Base-by-base conservation (phyloP, 37 sponge, comb jelly and placozoan genomes). In the Crambe crambe region DNA sequence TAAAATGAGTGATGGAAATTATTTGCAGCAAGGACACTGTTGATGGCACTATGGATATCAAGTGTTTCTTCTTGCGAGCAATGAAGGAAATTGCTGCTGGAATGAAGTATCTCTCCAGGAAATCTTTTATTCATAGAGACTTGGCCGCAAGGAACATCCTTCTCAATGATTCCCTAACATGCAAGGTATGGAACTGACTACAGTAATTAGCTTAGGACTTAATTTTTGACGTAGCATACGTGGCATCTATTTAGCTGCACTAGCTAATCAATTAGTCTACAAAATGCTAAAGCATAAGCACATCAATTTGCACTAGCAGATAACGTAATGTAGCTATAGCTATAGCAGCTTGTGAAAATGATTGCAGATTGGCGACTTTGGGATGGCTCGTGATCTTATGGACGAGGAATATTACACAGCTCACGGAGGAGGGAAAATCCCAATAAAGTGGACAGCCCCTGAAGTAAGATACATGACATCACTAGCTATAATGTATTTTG, bases 281-380 rank as follows among this genome's bases (percentile, higher is more conserved):
- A n/a, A n/a, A n/a, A n/a, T n/a, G n/a, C n/a, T n/a, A n/a, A n/a
- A n/a, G n/a, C n/a, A n/a, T n/a, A n/a, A n/a, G n/a, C n/a, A n/a
- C n/a, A n/a, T n/a, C n/a, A n/a, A n/a, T n/a, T n/a, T n/a, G n/a
- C n/a, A n/a, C n/a, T n/a, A n/a, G n/a, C n/a, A n/a, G n/a, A n/a
- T n/a, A n/a, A n/a, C n/a, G n/a, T n/a, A n/a, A n/a, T n/a, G n/a
- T n/a, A n/a, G n/a, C n/a, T n/a, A n/a, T n/a, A n/a, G n/a, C n/a
- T n/a, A n/a, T n/a, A n/a, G n/a, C n/a, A n/a, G n/a, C n/a, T n/a
- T n/a, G n/a, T n/a, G n/a, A n/a, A n/a, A n/a, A n/a, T n/a, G n/a
- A n/a, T n/a, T 40, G 20, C 22, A 92, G 92, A 84, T 92, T 84
- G 92, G 88, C 34, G 92, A 92, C 30, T 92, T 92, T 87, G 92